phyloP scores from a whole-genome alignment of 2,797 vertebrate genomes.

The Rhinatrema bivittatum region DNA sequence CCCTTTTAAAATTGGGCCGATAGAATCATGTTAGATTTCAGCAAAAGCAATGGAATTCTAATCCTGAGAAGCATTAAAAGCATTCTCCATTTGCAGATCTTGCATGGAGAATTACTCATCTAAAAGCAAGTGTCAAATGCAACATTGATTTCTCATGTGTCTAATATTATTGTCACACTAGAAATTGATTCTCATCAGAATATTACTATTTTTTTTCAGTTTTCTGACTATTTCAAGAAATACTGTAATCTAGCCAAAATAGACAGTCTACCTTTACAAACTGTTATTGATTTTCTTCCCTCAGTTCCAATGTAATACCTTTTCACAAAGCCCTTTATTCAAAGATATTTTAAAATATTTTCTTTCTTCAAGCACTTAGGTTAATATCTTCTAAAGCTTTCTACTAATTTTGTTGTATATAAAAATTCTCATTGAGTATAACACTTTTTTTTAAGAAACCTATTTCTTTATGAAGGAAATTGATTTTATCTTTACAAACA shows the following conservation, averaged over 20 bases:
- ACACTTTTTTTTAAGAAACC: too few relatives aligned
- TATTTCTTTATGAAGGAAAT: background rate
- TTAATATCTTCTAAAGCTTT: too few relatives aligned
- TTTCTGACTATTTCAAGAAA: conserved; percentile 24
- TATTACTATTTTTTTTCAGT: conserved; percentile 38
- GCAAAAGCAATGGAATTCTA: conserved; percentile 38
- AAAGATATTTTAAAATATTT: too few relatives aligned
- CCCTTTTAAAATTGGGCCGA: too few relatives aligned
- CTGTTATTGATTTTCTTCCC: conserved; percentile 12
- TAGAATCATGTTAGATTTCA: conserved; percentile 39
- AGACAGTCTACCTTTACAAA: conserved; percentile 1
- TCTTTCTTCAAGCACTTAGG: too few relatives aligned
- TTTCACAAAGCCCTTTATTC: background rate
- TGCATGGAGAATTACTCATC: conserved; percentile 44
- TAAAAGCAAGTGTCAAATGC: conserved; percentile 47
- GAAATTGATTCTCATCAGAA: conserved; percentile 46
- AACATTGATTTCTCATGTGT: conserved; percentile 54
- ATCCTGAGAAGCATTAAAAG: conserved; percentile 25
- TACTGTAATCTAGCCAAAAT: conserved; percentile 8
- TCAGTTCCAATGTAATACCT: background rate
- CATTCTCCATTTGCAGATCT: conserved; percentile 33
- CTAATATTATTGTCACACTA: conserved; percentile 49
- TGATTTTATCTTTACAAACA: too few relatives aligned
- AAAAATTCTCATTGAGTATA: too few relatives aligned
- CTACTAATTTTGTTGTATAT: too few relatives aligned